A percentile compares a stretch with the other conserved stretches of the same genome.
Evolutionary conservation across 1,140 invertebrate genomes (phyloP).

Genomic region (Trinorchestia longiramus): DNA sequence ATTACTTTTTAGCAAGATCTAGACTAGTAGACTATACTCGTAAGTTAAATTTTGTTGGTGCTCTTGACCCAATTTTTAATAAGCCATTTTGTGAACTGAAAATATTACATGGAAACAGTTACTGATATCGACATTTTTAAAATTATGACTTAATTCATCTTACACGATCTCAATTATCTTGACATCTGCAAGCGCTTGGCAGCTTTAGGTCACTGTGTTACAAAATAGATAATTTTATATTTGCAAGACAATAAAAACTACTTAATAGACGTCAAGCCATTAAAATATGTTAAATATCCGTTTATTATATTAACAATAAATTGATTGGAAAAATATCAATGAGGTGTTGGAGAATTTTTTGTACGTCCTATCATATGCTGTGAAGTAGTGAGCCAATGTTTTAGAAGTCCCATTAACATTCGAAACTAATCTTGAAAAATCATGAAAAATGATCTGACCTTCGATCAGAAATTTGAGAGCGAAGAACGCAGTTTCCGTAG

Average conservation of each 20-base stretch:
- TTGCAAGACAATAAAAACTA: not conserved
- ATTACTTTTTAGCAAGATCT: not conserved
- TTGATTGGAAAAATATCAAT: too few relatives aligned
- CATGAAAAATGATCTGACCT: not conserved
- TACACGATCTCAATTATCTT: not conserved
- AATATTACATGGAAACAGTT: not conserved
- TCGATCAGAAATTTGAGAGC: not conserved
- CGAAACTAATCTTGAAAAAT: too few relatives aligned
- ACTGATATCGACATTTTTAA: not conserved
- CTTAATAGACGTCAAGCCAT: not conserved
- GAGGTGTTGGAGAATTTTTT: too few relatives aligned
- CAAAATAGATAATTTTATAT: not conserved
- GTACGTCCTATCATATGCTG: too few relatives aligned
- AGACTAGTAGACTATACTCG: not conserved
- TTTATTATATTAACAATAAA: not conserved
- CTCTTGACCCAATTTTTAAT: not conserved
- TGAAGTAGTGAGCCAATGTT: too few relatives aligned
- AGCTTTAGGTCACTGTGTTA: not conserved
- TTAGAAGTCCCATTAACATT: too few relatives aligned
- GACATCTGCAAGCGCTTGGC: not conserved
- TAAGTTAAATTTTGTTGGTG: not conserved
- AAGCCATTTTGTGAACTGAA: not conserved
- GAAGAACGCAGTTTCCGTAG: not conserved
- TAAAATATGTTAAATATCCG: not conserved
- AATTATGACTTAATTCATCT: not conserved